Evolutionary conservation across 1,140 invertebrate genomes (phyloP), one percentile per base, ranked within the genome.

Genomic region (Macrocentrus cingulum): DNA sequence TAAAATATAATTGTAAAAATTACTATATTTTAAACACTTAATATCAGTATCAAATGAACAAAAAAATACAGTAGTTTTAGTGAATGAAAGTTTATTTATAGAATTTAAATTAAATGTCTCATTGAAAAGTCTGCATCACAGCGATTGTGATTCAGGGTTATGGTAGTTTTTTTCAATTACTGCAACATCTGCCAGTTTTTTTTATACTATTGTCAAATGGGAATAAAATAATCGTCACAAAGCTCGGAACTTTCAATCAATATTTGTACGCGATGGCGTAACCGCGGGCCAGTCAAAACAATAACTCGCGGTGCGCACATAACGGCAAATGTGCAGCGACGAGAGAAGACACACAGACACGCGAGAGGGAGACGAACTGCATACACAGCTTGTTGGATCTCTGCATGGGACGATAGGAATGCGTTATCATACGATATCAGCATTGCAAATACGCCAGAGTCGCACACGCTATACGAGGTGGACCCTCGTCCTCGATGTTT

Each of bases 391-490:
- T 2, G 37, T 45, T 53, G 23, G 22, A 32, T 23, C 44, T 34
- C 42, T 45, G 29, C 19, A 50, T 25, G 62, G 61, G 60, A 63
- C 63, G 64, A 69, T 69, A 67, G 68, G 67, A 68, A 70, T 70
- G 66, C 60, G 65, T 68, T 70, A 72, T 72, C 68, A 67, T 68
- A 62, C 49, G 61, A 67, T 72, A 70, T 72, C 70, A 70, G 65
- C 66, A 69, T 69, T 68, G 67, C 66, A 68, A 71, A 73, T 69
- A 65, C 56, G 62, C 32, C 18, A 50, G 57, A 53, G 59, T 58
- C 61, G 37, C 55, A 64, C 67, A 62, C 64, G 64, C 61, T 60
- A 58, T n/a, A 34, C 58, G 44, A 41, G 41, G 48, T 51, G 46
- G 48, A 60, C 59, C 55, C 41, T 54, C 39, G n/a, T 46, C 34